Base-by-base conservation (phyloP, 2,888 invertebrate genomes). In the Melinopterus prodromus region DNA sequence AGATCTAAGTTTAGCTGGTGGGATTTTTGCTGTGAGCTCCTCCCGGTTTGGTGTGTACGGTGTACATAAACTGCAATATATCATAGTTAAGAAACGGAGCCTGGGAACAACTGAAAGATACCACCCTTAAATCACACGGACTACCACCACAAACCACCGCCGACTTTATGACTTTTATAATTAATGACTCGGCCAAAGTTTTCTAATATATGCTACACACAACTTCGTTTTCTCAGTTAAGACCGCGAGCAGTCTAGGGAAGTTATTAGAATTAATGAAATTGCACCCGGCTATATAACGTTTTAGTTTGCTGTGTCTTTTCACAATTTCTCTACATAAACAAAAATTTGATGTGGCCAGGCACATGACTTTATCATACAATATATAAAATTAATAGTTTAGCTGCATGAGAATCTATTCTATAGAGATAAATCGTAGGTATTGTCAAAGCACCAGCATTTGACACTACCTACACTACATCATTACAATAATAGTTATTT, bases 191-290 rank as follows among this genome's bases (percentile, higher is more conserved):
- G 9, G 2, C 53, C 9, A 53, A 53, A 53, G 53, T 53, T 53
- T 53, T 53, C 53, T 53, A 53, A 53, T 53, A 53, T 53, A 53
- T 53, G 53, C 53, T 53, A 53, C 53, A 53, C 53, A 53, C 53
- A 53, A 53, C 53, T 53, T 53, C 53, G 53, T 53, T 53, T 53
- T 53, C 53, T 9, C 2, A 53, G 53, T 53, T 53, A 53, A 53
- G 53, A 53, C 53, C 53, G 53, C 53, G 5, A 53, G 12, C 53
- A 2, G 53, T 9, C 53, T 12, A 53, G 12, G 53, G 53, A 53
- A 53, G 53, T 53, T 53, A 53, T 53, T 53, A 53, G 12, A 53
- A 53, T 53, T 53, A 53, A 53, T 53, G 53, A 53, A 53, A 53
- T 12, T 53, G 26, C 26, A 2, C 2, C 26, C 3, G 3, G 26